A percentile compares a stretch with the other conserved stretches of the same genome.
These are phyloP conservation scores for Chiridota heheva DNA, from an alignment of 35 echinoderm and acorn worm species.

Conservation along the genomic window DNA sequence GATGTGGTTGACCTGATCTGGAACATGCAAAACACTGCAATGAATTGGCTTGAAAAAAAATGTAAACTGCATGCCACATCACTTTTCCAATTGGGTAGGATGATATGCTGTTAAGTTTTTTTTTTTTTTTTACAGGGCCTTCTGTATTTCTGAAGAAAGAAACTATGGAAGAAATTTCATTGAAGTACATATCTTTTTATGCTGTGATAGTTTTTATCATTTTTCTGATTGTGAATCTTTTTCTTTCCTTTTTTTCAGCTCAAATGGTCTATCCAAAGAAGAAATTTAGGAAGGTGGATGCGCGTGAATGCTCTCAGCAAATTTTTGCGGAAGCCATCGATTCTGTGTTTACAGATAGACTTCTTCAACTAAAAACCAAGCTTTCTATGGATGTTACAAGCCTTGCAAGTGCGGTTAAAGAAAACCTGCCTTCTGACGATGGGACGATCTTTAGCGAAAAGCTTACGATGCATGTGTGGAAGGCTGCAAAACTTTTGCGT, in stretches of 20 bases:
- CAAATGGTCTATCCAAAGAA: background rate
- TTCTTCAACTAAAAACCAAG: background rate
- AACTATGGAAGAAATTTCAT: too few relatives aligned
- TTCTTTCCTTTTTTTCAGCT: background rate
- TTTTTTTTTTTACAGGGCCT: too few relatives aligned
- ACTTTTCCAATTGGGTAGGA: too few relatives aligned
- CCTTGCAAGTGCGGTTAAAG: background rate
- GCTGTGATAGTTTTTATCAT: too few relatives aligned
- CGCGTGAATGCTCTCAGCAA: background rate
- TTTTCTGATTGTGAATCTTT: too few relatives aligned
- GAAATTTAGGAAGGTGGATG: background rate
- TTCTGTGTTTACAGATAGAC: background rate
- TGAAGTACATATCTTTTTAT: too few relatives aligned
- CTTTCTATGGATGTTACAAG: background rate
- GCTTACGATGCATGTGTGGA: background rate
- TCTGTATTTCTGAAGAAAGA: too few relatives aligned
- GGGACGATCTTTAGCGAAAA: background rate
- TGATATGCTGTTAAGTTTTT: too few relatives aligned
- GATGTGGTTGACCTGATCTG: too few relatives aligned
- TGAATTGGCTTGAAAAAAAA: too few relatives aligned
- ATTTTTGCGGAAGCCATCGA: slow-evolving; percentile 6
- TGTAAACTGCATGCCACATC: too few relatives aligned
- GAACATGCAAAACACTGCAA: too few relatives aligned
- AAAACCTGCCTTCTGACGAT: background rate
- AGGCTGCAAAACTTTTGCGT: background rate